Evolutionary conservation across 1,140 invertebrate genomes (phyloP), one percentile per base, ranked within the genome.

Genomic region (Bradysia coprophila): DNA sequence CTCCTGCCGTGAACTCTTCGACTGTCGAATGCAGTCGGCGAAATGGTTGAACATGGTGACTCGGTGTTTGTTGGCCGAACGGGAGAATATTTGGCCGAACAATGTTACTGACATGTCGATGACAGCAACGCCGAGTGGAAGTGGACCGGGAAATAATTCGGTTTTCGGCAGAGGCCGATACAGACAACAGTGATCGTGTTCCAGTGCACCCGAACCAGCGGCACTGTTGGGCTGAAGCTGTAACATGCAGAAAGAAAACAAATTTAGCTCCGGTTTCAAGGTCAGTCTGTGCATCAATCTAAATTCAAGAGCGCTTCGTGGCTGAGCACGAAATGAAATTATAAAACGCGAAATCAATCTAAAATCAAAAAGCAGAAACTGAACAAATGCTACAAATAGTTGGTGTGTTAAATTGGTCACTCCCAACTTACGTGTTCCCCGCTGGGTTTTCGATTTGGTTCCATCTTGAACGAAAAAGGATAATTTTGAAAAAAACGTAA

Each of bases 21-120:
- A 87, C 52, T 90, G 86, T 49, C 82, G 78, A 40, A 97, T 89
- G 55, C 90, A 94, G 53, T 98, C 93, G 24, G 75, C 73, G 54
- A 98, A 98, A 57, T 98, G 94, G 44, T 94, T 86, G 24, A 98
- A 62, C 81, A 98, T 94, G 67, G 98, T 92, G 31, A 94, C 65
- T 45, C 91, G 70, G 64, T 98, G 93, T 54, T 97, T 98, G 53
- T 91, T 87, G 3, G 89, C 84, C 5, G 97, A 89, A 41, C 84
- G 73, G 2, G 90, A 84, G 57, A 97, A 98, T 34, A 98, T 82
- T 50, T 83, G 74, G 16, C 92, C 93, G 67, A 96, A 99, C 2
- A 98, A 65, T 3, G 75, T 70, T 0, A 98, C 89, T 2, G 93
- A 86, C 47, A 85, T 77, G 62, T 99, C 93, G 42, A 99, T 94